Conservation (phyloP, 2,888 invertebrate species). For the Acanthosepion lycidas region DNA sequence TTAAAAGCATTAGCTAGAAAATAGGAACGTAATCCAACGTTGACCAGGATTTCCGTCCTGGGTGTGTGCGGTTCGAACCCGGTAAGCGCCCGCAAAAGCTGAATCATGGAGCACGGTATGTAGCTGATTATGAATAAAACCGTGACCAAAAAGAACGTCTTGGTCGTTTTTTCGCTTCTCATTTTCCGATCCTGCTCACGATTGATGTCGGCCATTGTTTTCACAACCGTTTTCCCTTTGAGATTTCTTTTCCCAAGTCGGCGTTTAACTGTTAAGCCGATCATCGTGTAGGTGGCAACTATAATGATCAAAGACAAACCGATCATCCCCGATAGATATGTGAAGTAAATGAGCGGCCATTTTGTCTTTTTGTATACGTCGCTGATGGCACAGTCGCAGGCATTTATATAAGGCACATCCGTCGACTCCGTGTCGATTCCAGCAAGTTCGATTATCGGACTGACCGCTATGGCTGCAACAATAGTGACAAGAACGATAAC, state of each 20-base stretch:
- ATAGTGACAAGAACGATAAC: background rate
- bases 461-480: background rate
- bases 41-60: background rate
- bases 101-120: constrained; percentile 12
- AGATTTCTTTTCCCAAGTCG: background rate
- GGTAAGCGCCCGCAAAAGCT: background rate
- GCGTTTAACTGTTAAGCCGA: background rate
- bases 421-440: background rate
- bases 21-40: constrained; percentile 22
- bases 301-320: background rate
- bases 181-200: background rate
- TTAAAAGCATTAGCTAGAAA: constrained; percentile 36
- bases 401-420: background rate
- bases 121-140: background rate
- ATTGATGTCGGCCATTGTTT: background rate
- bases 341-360: constrained; percentile 34
- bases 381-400: background rate
- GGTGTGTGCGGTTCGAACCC: background rate
- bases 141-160: constrained; percentile 36
- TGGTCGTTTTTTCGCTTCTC: background rate
- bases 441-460: constrained; percentile 34
- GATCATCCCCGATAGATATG: background rate
- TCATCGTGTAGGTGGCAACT: background rate
- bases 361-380: constrained; percentile 40
- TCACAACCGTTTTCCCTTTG: background rate